Percentiles rank a stretch among this genome's conserved stretches.
phyloP scores from a whole-genome alignment of 2,113 vertebrate genomes.

The Vulpes lagopus region DNA sequence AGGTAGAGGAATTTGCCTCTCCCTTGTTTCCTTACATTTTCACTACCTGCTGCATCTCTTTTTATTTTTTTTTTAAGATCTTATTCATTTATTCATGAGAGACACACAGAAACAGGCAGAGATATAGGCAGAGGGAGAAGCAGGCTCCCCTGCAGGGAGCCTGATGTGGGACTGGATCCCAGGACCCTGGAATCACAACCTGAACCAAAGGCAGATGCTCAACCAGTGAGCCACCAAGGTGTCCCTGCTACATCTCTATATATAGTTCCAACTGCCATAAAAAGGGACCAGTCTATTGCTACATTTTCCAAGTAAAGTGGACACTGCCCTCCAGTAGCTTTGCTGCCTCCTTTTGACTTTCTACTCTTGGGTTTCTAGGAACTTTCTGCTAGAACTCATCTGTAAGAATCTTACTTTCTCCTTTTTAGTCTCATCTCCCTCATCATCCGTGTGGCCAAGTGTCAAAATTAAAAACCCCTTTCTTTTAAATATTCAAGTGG shows the following conservation, averaged over 20 bases:
- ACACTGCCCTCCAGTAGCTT: accelerated
- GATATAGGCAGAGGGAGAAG: too few relatives aligned
- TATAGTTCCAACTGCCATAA: not conserved
- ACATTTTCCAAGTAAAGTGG: not conserved
- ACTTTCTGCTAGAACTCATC: not conserved
- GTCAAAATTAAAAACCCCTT: not conserved
- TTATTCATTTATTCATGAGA: too few relatives aligned
- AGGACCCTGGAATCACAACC: too few relatives aligned
- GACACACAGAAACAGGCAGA: too few relatives aligned
- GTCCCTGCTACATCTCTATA: not conserved
- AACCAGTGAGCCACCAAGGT: too few relatives aligned
- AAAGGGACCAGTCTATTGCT: not conserved
- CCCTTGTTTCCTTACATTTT: not conserved
- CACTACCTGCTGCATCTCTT: not conserved
- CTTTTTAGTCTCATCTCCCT: not conserved
- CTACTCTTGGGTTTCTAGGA: not conserved
- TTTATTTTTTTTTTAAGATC: too few relatives aligned
- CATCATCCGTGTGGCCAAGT: not conserved
- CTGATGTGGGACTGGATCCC: too few relatives aligned
- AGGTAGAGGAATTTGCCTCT: not conserved
- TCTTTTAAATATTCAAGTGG: not conserved
- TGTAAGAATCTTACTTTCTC: not conserved
- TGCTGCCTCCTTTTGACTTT: not conserved
- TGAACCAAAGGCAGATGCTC: too few relatives aligned
- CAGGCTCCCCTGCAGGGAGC: too few relatives aligned